These are phyloP conservation scores for Drosophila niveifrons DNA, from an alignment of 2,888 invertebrate species.

Conservation along the genomic window DNA sequence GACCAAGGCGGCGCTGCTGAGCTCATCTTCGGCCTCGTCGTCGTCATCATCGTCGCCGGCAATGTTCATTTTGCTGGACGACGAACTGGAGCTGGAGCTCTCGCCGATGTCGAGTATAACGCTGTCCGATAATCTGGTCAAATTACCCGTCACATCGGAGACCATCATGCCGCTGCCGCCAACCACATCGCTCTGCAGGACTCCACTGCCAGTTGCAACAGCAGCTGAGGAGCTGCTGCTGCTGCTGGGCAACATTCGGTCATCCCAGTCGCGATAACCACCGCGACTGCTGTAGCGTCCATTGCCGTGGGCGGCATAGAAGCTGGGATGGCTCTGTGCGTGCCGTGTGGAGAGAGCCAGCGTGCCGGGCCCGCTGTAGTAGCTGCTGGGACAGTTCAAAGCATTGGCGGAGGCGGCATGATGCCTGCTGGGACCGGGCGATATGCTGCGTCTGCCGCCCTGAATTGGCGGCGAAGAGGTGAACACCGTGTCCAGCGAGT, in stretches of 20 bases:
- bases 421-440: constrained; percentile 76
- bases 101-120: constrained; percentile 84
- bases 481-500: constrained; percentile 89
- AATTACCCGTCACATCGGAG: constrained; percentile 85
- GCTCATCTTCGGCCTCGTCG: constrained; percentile 65
- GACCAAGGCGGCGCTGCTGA: constrained; percentile 52
- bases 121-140: constrained; percentile 85
- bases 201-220: not conserved
- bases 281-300: constrained; percentile 48
- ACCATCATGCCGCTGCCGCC: constrained; percentile 65
- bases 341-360: constrained; percentile 56
- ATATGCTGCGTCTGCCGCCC: constrained; percentile 73
- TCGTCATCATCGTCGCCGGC: constrained; percentile 76
- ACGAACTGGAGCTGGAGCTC: constrained; percentile 82
- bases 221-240: constrained; percentile 13
- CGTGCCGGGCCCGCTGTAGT: constrained; percentile 65
- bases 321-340: constrained; percentile 71
- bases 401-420: constrained; percentile 71
- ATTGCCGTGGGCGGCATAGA: constrained; percentile 60
- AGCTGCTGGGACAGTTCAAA: constrained; percentile 64
- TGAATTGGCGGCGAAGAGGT: constrained; percentile 87
- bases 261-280: constrained; percentile 67
- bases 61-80: constrained; percentile 80
- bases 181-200: not conserved
- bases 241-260: constrained; percentile 27